phyloP scores from a whole-genome alignment of 2,113 vertebrate genomes.

The Haemorhous mexicanus region DNA sequence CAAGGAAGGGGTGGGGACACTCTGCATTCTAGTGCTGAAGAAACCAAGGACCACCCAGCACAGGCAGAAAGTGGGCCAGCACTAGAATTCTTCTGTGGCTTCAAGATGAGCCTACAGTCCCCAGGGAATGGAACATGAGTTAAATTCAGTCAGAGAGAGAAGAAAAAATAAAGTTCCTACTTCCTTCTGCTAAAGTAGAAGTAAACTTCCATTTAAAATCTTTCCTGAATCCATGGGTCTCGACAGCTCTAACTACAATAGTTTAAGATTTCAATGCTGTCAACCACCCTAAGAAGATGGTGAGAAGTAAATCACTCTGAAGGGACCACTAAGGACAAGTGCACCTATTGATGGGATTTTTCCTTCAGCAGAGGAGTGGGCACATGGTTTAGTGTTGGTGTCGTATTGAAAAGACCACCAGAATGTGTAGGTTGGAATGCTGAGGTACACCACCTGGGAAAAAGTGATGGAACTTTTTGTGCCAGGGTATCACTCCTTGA shows the following conservation, averaged over 20 bases:
- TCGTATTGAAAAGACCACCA: neutral
- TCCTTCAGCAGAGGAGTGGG: neutral
- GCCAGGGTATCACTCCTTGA: neutral
- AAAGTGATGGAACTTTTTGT: neutral
- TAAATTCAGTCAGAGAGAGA: neutral
- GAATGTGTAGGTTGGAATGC: neutral
- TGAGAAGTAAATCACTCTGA: neutral
- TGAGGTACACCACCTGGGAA: neutral
- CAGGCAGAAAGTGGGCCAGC: neutral
- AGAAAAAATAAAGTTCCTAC: neutral
- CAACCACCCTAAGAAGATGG: neutral
- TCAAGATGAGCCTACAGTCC: neutral
- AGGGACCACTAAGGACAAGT: neutral
- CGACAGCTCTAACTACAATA: neutral
- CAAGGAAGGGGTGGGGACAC: fast-evolving
- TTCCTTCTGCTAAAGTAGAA: neutral
- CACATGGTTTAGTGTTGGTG: neutral
- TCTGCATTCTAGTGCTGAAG: neutral
- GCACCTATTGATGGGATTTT: neutral
- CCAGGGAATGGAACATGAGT: neutral
- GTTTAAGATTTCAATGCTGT: neutral
- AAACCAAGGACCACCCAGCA: neutral
- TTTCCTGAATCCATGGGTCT: neutral
- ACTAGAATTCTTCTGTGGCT: neutral
- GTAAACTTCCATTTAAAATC: neutral